Percentiles rank a stretch among this genome's conserved stretches.
phyloP scores from a whole-genome alignment of 2,888 invertebrate genomes.

The Ichneumoninae sp. region DNA sequence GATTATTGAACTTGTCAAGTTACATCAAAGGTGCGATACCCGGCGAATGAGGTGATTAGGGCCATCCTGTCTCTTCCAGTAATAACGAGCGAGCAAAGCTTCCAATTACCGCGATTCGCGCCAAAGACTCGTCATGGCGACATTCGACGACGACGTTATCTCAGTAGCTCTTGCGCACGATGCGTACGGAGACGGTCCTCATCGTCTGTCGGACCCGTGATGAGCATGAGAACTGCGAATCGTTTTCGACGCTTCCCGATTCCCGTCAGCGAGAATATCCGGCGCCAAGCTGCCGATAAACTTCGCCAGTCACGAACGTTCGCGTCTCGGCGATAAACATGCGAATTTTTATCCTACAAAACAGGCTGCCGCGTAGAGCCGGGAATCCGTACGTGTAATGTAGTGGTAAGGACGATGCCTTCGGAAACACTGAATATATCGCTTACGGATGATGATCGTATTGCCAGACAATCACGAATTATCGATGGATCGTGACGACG shows the following conservation, averaged over 20 bases:
- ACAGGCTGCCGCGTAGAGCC: neutral
- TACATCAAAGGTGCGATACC: neutral
- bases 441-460: neutral
- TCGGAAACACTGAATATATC: constrained; percentile 6
- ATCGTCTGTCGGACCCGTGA: constrained; percentile 7
- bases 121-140: neutral
- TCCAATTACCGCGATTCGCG: neutral
- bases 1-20: constrained; percentile 3
- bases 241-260: neutral
- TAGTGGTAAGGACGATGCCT: constrained; percentile 5
- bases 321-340: constrained; percentile 37
- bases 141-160: constrained; percentile 5
- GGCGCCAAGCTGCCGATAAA: constrained; percentile 41
- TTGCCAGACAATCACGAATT: constrained; percentile 1
- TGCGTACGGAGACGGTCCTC: constrained; percentile 6
- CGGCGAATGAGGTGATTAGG: neutral
- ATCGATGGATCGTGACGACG: constrained; percentile 22
- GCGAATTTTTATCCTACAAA: constrained; percentile 20
- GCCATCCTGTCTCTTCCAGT: constrained; percentile 4
- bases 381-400: neutral
- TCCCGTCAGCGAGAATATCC: constrained; percentile 11
- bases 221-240: neutral
- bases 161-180: neutral
- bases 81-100: constrained; percentile 4
- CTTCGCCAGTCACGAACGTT: constrained; percentile 17